Evolutionary conservation across 2,888 invertebrate genomes (phyloP), one percentile per base, ranked within the genome.

Genomic region (Drosophila percnosoma): DNA sequence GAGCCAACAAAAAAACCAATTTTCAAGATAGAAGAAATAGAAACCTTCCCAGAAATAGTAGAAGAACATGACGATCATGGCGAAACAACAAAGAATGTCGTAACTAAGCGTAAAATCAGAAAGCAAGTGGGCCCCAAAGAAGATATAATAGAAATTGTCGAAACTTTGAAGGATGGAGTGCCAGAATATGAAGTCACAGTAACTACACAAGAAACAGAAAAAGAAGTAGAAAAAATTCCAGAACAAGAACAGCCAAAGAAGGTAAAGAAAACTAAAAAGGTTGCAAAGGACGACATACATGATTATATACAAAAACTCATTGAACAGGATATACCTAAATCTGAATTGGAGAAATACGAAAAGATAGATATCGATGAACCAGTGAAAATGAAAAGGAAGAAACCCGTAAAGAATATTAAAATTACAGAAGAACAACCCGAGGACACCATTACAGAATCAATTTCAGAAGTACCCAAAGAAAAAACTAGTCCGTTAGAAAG

Each of bases 121-220:
- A 94, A 93, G 73, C 91, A 92, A 58, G 75, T 91, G 24, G 94
- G 93, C 49, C 93, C 93, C n/a, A 93, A 93, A 71, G 92, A 94
- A 80, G 93, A 94, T 90, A 90, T 93, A 7, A 93, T 93, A 15
- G 93, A 93, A 89, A 93, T 93, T 62, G 87, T 92, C 48, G 93
- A 77, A 59, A 78, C 77, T 42, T 42, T 66, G 4, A 78, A 70
- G 40, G 94, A 92, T 73, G 93, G 92, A 60, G 90, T 92, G 75
- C 93, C 94, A 63, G 89, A 94, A 90, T 92, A 93, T 59, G 93
- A 93, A 66, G 92, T 94, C 10, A 92, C 92, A 15, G 92, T 94
- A 0, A 88, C 75, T 51, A 82, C 87, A 2, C 82, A 89, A 53
- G 92, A 91, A 51, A 40, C 73, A 1, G 74, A 83, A 40, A 34